phyloP scores from a whole-genome alignment of 2,797 vertebrate genomes.

The Sebastes nivosus region DNA sequence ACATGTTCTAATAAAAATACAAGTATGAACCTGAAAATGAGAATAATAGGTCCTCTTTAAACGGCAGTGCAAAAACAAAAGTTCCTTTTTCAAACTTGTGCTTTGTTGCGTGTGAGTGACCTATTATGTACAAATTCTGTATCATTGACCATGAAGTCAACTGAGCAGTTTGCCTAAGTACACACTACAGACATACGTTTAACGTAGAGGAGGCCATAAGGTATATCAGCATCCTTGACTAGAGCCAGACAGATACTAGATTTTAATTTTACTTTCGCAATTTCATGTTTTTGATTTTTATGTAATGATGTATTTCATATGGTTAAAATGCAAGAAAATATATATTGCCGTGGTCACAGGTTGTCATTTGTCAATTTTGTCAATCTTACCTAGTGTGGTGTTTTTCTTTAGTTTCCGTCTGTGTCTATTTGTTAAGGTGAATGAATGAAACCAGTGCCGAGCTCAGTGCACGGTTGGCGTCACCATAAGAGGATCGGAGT shows the following conservation, averaged over 20 bases:
- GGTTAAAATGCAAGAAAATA: not conserved
- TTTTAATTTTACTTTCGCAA: not conserved
- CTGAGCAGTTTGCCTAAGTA: not conserved
- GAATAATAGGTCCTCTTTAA: not conserved
- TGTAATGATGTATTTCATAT: not conserved
- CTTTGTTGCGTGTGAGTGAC: not conserved
- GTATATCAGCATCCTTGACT: not conserved
- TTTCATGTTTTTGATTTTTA: not conserved
- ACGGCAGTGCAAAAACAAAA: not conserved
- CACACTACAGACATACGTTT: no score
- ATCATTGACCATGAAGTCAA: not conserved
- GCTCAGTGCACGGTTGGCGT: not conserved
- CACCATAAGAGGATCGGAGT: not conserved
- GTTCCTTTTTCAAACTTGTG: not conserved
- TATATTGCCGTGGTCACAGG: not conserved
- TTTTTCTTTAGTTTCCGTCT: not conserved
- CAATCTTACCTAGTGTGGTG: not conserved
- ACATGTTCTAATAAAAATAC: no score
- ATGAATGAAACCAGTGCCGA: not conserved
- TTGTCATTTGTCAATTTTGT: not conserved
- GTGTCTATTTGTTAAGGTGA: not conserved
- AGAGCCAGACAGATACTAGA: accelerated
- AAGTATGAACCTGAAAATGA: no score
- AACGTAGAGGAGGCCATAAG: not conserved
- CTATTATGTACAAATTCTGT: not conserved